Percentiles rank a stretch among this genome's conserved stretches.
Conservation (phyloP, 2,113 vertebrate species). For the Paedocypris sp. region DNA sequence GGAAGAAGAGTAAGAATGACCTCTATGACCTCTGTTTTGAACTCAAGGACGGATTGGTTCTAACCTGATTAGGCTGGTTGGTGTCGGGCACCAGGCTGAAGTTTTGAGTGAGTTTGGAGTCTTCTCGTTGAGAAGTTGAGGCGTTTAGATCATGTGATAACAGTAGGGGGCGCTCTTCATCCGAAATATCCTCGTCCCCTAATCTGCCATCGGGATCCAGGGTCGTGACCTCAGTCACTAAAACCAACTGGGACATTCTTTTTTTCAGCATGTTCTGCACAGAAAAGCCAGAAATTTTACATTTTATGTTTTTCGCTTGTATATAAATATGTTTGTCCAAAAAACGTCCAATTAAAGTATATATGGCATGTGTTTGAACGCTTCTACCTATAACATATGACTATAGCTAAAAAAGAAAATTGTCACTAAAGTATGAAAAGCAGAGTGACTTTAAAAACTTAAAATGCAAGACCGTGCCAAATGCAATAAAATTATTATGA, state of each 20-base stretch:
- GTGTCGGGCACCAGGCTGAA: conserved; percentile 54
- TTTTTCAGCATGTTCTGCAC: conserved; percentile 52
- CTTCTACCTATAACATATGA: no score
- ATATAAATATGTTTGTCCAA: no score
- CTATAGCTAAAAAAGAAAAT: no score
- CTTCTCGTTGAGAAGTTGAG: conserved; percentile 30
- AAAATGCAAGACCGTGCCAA: no score
- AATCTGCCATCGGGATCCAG: conserved; percentile 18
- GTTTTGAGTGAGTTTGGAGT: conserved; percentile 42
- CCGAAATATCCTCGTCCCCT: conserved; percentile 18
- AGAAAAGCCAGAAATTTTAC: background rate
- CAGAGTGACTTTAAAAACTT: no score
- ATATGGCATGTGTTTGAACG: no score
- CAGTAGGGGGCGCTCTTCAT: conserved; percentile 56
- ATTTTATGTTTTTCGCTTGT: background rate
- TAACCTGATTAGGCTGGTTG: conserved; percentile 50
- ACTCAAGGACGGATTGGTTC: background rate
- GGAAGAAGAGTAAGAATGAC: no score
- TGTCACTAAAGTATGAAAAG: no score
- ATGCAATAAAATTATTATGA: no score
- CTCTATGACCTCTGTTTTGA: background rate
- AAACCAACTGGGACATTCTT: conserved; percentile 55
- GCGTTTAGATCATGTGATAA: background rate
- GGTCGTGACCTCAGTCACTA: conserved; percentile 43
- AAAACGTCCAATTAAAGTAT: no score